Evolutionary conservation across 1,140 invertebrate species (phyloP), one percentile per base, ranked within the genome.

Genomic region (Leptinotarsa defecta): DNA sequence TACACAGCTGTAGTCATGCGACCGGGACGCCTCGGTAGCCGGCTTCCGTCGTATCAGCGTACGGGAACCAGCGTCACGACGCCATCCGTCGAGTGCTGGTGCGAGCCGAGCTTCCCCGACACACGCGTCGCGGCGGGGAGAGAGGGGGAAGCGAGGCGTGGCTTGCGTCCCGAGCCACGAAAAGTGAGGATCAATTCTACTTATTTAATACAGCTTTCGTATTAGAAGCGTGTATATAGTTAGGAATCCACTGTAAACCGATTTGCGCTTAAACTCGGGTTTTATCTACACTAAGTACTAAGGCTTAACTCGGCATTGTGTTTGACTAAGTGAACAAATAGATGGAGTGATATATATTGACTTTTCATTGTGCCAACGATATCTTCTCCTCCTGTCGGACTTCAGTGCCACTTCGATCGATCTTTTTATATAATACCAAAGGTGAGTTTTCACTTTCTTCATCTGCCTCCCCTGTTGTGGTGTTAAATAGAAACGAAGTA

Each of bases 161-260:
- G 34, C 34, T 43, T 71, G 79, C 79, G 81, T 79, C 79, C 83
- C 67, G 81, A 81, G 82, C 82, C 79, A 83, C 83, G 84, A 85
- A 85, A 85, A 85, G 84, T 85, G 84, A 84, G 84, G 83, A 85
- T 85, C 84, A 84, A 85, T 85, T 85, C 84, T 83, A 85, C 84
- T 85, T 85, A 85, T 85, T 85, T 85, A 85, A 85, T 85, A 85
- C 84, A 84, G 84, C 83, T 84, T 85, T 84, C 84, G 84, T 85
- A 85, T 85, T 85, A 85, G 84, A 79, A 81, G 83, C 84, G 84
- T 85, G 84, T 85, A 85, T 85, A 85, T 85, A 85, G 84, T 85
- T 85, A 84, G 84, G 83, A 85, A 85, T 85, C 84, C 83, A 84
- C 84, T 84, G 83, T 85, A 85, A 85, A 85, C 84, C 84, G 84